phyloP scores from a whole-genome alignment of 1,140 invertebrate genomes.

The Gryon sp. region DNA sequence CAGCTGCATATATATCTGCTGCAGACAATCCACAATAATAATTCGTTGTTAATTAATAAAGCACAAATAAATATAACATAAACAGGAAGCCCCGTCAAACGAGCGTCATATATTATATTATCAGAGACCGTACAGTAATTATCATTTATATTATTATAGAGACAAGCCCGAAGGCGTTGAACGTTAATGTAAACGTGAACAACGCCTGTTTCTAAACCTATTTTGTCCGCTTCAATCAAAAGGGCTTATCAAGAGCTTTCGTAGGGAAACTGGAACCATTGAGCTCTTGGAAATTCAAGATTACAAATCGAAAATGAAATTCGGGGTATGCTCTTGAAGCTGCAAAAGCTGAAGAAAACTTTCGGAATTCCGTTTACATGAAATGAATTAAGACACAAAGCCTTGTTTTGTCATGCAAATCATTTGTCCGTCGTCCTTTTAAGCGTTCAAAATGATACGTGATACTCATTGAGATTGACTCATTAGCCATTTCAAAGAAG shows the following conservation, averaged over 20 bases:
- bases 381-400: too few relatives aligned
- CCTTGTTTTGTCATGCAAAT: constrained; percentile 13
- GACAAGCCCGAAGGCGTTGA: constrained; percentile 24
- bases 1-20: constrained; percentile 6
- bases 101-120: constrained; percentile 23
- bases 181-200: constrained; percentile 1
- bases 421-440: too few relatives aligned
- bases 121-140: constrained; percentile 19
- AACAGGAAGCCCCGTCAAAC: background rate
- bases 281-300: constrained; percentile 5
- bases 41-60: constrained; percentile 21
- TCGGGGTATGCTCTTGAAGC: too few relatives aligned
- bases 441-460: too few relatives aligned
- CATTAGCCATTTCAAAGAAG: too few relatives aligned
- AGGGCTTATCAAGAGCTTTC: constrained; percentile 25
- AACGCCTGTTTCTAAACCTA: constrained; percentile 4
- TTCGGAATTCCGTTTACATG: background rate
- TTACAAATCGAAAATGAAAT: constrained; percentile 10
- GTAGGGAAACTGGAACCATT: background rate
- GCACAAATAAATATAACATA: constrained; percentile 17
- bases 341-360: too few relatives aligned
- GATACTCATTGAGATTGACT: too few relatives aligned
- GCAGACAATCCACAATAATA: constrained; percentile 18
- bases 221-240: constrained; percentile 25
- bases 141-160: constrained; percentile 15